A percentile compares a stretch with the other conserved stretches of the same genome.
Evolutionary conservation across 2,797 vertebrate genomes (phyloP).

Genomic region (Etheostoma nigrum): DNA sequence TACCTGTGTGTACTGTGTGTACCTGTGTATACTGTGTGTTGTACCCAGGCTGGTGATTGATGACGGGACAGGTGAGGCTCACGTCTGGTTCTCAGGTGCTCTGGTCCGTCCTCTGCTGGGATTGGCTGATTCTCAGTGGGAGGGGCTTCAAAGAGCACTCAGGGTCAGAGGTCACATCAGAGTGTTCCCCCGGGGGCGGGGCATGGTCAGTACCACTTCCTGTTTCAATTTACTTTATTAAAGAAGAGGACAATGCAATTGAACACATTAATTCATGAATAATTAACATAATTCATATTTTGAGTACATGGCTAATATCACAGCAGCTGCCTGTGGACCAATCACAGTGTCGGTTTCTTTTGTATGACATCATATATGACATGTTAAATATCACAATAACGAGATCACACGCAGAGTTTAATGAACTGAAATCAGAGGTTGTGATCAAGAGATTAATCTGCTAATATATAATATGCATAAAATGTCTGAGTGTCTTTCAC

Average conservation of each 20-base stretch:
- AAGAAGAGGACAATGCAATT: too few relatives aligned
- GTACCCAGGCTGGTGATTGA: conserved; percentile 76
- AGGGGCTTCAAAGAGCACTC: conserved; percentile 80
- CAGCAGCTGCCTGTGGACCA: neutral
- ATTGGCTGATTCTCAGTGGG: conserved; percentile 78
- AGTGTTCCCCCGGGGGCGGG: conserved; percentile 63
- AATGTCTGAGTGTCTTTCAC: too few relatives aligned
- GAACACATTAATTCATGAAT: too few relatives aligned
- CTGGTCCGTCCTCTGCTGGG: conserved; percentile 71
- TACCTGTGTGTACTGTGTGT: neutral
- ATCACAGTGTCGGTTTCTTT: neutral
- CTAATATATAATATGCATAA: too few relatives aligned
- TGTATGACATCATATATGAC: too few relatives aligned
- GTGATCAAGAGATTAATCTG: too few relatives aligned
- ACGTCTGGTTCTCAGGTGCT: conserved; percentile 72
- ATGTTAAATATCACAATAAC: too few relatives aligned
- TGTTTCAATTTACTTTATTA: neutral
- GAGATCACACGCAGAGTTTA: too few relatives aligned
- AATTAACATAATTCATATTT: too few relatives aligned
- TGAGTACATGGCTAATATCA: neutral
- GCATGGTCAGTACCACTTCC: conserved; percentile 62
- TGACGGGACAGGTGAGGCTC: conserved; percentile 82
- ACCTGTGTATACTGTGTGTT: neutral
- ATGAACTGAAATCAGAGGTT: too few relatives aligned
- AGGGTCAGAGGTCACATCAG: conserved; percentile 78